A percentile compares a stretch with the other conserved stretches of the same genome.
These are phyloP conservation scores for Halocynthia roretzi DNA, from an alignment of 23 tunicate genomes.

Conservation along the genomic window DNA sequence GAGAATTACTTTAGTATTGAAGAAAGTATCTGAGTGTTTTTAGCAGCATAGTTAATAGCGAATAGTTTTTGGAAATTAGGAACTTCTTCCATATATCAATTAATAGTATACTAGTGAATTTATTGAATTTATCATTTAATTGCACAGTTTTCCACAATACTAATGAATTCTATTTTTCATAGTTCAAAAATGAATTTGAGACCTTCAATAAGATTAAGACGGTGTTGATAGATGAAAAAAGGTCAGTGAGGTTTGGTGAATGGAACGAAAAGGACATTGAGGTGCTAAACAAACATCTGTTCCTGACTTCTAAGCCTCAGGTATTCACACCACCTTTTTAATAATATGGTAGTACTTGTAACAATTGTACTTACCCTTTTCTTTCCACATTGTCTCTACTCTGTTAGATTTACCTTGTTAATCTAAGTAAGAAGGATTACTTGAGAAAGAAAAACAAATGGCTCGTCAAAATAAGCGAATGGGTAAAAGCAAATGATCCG, in stretches of 20 bases:
- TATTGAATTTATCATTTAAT: too few relatives aligned
- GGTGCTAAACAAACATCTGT: conserved; percentile 87
- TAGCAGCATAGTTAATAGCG: too few relatives aligned
- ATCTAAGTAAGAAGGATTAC: conserved; percentile 94
- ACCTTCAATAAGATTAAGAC: conserved; percentile 50
- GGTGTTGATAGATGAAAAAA: conserved; percentile 68
- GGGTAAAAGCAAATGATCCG: conserved; percentile 87
- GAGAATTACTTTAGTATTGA: too few relatives aligned
- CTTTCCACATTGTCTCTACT: background rate
- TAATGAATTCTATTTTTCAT: background rate
- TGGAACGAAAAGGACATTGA: conserved; percentile 95
- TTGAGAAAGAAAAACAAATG: conserved; percentile 87
- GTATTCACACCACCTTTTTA: conserved; percentile 16
- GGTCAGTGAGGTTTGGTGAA: conserved; percentile 84
- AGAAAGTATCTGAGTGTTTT: too few relatives aligned
- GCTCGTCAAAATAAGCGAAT: conserved; percentile 81
- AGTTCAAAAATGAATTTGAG: conserved; percentile 89
- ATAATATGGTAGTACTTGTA: background rate
- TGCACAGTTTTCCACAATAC: too few relatives aligned
- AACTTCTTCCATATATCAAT: too few relatives aligned
- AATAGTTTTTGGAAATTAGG: too few relatives aligned
- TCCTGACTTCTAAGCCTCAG: conserved; percentile 97
- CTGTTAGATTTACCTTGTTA: conserved; percentile 80
- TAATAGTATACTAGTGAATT: too few relatives aligned
- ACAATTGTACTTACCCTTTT: background rate